These are phyloP conservation scores for Xiphophorus birchmanni DNA, from an alignment of 2,797 vertebrate species.

Conservation along the genomic window DNA sequence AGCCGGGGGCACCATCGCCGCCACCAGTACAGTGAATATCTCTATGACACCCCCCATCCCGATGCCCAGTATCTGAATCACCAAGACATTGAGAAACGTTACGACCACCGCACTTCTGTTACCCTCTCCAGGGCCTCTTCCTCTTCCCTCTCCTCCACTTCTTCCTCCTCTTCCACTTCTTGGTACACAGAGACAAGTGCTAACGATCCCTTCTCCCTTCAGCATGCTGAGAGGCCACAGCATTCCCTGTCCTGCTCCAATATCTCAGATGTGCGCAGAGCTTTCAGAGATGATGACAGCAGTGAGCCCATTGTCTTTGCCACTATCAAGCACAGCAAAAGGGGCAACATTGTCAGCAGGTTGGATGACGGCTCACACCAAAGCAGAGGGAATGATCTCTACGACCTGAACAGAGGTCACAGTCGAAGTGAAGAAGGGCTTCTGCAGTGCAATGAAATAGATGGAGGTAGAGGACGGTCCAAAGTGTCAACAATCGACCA, in stretches of 20 bases:
- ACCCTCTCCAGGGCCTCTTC: conserved; percentile 73
- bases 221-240: conserved; percentile 58
- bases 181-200: conserved; percentile 79
- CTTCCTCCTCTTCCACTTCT: conserved; percentile 72
- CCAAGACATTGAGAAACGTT: conserved; percentile 55
- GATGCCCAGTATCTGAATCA: conserved; percentile 36
- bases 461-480: conserved; percentile 20
- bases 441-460: conserved; percentile 47
- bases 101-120: conserved; percentile 55
- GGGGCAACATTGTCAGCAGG: conserved; percentile 21
- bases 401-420: conserved; percentile 69
- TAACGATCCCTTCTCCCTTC: conserved; percentile 66
- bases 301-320: conserved; percentile 62
- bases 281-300: conserved; percentile 57
- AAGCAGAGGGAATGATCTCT: conserved; percentile 28
- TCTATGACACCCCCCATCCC: conserved; percentile 26
- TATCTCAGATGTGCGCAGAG: conserved; percentile 66
- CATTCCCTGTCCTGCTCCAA: conserved; percentile 85
- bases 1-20: conserved; percentile 41
- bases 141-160: conserved; percentile 74
- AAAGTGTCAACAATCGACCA: conserved; percentile 28
- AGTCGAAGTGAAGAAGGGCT: conserved; percentile 80
- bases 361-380: conserved; percentile 27
- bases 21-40: conserved; percentile 47
- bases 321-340: conserved; percentile 52